Evolutionary conservation across 23 tunicate species (phyloP).

Genomic region (Halocynthia roretzi): DNA sequence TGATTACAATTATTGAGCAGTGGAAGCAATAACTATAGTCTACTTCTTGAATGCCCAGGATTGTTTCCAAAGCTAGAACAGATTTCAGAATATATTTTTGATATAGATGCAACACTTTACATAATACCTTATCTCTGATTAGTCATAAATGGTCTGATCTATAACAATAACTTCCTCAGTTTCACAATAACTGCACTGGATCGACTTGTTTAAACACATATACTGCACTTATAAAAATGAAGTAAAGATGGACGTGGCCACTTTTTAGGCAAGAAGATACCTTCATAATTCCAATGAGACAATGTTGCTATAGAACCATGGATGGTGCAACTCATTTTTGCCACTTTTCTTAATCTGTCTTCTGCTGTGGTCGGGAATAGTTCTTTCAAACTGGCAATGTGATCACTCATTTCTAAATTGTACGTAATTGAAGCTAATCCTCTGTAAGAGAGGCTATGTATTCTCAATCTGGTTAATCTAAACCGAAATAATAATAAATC

Average conservation of each 20-base stretch:
- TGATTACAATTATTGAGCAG: no score
- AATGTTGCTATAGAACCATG: constrained; percentile 1
- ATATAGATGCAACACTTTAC: no score
- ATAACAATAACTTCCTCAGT: no score
- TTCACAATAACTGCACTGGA: no score
- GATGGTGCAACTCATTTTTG: background rate
- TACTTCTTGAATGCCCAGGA: background rate
- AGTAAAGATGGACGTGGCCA: no score
- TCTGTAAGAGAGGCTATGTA: background rate
- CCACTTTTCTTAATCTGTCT: background rate
- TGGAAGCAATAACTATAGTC: no score
- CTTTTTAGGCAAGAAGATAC: background rate
- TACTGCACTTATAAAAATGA: no score
- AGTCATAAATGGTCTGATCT: no score
- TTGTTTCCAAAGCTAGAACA: background rate
- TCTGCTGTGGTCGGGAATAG: background rate
- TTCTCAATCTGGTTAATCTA: no score
- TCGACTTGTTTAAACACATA: no score
- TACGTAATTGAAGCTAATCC: background rate
- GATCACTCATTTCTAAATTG: background rate
- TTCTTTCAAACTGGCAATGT: background rate
- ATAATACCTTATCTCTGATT: no score
- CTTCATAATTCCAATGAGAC: background rate
- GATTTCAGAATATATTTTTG: background rate
- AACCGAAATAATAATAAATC: no score